Conservation (phyloP, 1,140 invertebrate species). For the Heliothis virescens region DNA sequence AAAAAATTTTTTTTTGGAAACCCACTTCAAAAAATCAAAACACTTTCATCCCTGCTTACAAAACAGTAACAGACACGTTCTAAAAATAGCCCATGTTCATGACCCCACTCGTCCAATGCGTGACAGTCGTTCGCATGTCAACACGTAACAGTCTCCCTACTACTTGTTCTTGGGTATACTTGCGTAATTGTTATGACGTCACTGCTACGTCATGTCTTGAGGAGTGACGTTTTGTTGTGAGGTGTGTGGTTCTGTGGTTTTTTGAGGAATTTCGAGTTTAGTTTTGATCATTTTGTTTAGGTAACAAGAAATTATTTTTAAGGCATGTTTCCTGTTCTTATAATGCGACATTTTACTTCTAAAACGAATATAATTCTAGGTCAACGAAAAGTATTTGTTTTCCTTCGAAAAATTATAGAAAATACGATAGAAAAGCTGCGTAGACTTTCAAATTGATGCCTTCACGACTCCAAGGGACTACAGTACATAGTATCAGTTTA, state of each 20-base stretch:
- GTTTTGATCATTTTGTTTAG: not conserved
- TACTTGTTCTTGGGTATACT: constrained; percentile 49
- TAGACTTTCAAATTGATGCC: too few relatives aligned
- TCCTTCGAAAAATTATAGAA: too few relatives aligned
- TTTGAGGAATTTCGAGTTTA: not conserved
- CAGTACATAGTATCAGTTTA: too few relatives aligned
- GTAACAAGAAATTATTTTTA: too few relatives aligned
- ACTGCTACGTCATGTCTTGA: constrained; percentile 20
- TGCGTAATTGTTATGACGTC: constrained; percentile 44
- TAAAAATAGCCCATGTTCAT: not conserved
- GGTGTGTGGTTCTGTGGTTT: not conserved
- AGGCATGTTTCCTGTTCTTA: too few relatives aligned
- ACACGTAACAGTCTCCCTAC: constrained; percentile 56
- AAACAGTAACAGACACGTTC: not conserved
- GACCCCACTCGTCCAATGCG: constrained; percentile 59
- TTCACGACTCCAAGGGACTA: too few relatives aligned
- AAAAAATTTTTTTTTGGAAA: too few relatives aligned
- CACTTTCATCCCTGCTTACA: not conserved
- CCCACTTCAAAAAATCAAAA: too few relatives aligned
- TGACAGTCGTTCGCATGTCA: constrained; percentile 63
- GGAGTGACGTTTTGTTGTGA: not conserved
- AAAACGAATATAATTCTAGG: too few relatives aligned
- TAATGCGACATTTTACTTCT: too few relatives aligned
- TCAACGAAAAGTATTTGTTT: too few relatives aligned
- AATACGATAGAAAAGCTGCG: too few relatives aligned